Base-by-base conservation (phyloP, 2,113 vertebrate species). In the Panthera uncia region DNA sequence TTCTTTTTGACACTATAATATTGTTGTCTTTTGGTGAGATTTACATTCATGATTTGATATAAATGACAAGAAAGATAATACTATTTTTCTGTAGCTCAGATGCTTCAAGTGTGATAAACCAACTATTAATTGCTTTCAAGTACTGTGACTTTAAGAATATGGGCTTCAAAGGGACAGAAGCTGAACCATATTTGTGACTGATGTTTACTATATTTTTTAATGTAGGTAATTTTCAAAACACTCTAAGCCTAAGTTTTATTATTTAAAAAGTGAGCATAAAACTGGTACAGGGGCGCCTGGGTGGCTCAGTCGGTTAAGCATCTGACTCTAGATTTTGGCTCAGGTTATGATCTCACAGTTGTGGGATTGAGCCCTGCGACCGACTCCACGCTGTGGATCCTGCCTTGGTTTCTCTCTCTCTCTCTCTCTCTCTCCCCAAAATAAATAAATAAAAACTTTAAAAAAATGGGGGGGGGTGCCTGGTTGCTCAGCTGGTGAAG, bases 161-260 rank as follows among this genome's bases (percentile, higher is more conserved):
- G 31, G 57, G 7, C 5, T 97, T 82, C 71, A 31, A 95, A 91
- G 31, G n/a, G 3, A 80, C 23, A 84, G 25, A 76, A 94, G 7
- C 52, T 94, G 11, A 23, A 63, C 10, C 92, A 21, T 61, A n/a
- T 25, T 82, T 78, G 29, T 52, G 16, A 80, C 7, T 83, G 50
- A 88, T 15, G 71, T 41, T 82, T 45, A 81, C 38, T 84, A 9
- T 78, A 68, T 41, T 69, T 96, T 92, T 76, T 23, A 84, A 25
- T 19, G 69, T 55, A 55, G 29, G 25, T 92, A 57, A 52, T 96
- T 92, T 90, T 85, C n/a, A 93, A 94, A 95, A 94, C 9, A 83
- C 38, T 55, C 18, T 57, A 88, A 94, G 11, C 45, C 88, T 66
- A 69, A 61, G 18, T 86, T 88, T 80, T 18, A 36, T 68, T 94